phyloP scores from a whole-genome alignment of 2,113 vertebrate genomes.

The Protomyctophum bolini region DNA sequence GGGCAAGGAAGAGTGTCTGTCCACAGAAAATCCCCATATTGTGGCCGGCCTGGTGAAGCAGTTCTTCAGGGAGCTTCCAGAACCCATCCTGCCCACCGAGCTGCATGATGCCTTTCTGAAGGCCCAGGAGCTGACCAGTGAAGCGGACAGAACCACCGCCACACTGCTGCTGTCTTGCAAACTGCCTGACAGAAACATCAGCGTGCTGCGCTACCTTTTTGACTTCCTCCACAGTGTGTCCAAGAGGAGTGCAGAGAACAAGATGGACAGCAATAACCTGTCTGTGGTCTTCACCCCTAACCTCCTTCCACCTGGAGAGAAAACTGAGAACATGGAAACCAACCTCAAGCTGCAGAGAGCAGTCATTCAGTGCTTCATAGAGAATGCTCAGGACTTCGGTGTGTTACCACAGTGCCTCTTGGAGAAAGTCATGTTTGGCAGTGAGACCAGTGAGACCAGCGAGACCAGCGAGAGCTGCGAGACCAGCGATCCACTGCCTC shows the following conservation, averaged over 20 bases:
- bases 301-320: slow-evolving; percentile 86
- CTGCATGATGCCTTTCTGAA: slow-evolving; percentile 90
- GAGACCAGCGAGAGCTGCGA: no score
- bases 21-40: slow-evolving; percentile 87
- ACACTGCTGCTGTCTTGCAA: slow-evolving; percentile 89
- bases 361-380: slow-evolving; percentile 87
- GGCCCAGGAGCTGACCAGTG: slow-evolving; percentile 85
- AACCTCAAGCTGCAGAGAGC: slow-evolving; percentile 87
- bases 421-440: no score
- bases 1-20: slow-evolving; percentile 86
- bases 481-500: no score
- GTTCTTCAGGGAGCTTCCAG: slow-evolving; percentile 94
- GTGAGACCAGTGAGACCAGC: no score
- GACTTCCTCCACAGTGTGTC: slow-evolving; percentile 90
- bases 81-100: slow-evolving; percentile 84
- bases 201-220: slow-evolving; percentile 86
- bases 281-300: slow-evolving; percentile 94
- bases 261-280: slow-evolving; percentile 94
- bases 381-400: slow-evolving; percentile 87
- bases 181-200: slow-evolving; percentile 79
- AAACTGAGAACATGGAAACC: slow-evolving; percentile 88
- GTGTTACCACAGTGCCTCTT: no score
- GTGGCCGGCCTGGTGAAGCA: slow-evolving; percentile 91
- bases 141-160: slow-evolving; percentile 82
- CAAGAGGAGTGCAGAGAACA: slow-evolving; percentile 89